Evolutionary conservation across 2,113 vertebrate species (phyloP).

Genomic region (Noctilio leporinus): DNA sequence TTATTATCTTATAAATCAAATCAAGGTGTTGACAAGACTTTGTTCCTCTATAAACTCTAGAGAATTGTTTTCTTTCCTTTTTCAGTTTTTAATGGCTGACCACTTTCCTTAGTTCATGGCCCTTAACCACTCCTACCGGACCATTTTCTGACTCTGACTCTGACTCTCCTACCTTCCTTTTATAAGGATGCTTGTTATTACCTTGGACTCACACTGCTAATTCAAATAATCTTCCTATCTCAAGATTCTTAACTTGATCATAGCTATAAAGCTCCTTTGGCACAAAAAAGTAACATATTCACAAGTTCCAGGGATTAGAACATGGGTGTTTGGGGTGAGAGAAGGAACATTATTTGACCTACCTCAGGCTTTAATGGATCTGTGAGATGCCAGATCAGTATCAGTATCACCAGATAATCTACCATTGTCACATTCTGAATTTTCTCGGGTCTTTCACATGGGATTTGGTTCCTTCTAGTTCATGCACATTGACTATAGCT

Average conservation of each 20-base stretch:
- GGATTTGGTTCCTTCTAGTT: neutral
- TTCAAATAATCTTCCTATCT: neutral
- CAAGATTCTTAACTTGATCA: neutral
- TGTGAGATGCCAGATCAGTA: neutral
- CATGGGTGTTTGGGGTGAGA: neutral
- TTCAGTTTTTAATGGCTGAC: neutral
- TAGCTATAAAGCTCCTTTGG: neutral
- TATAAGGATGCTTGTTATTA: neutral
- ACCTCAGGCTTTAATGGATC: neutral
- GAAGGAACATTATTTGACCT: neutral
- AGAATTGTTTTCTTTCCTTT: neutral
- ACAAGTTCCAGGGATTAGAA: neutral
- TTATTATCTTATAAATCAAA: neutral
- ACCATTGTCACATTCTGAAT: neutral
- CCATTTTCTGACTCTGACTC: neutral
- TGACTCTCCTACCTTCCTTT: neutral
- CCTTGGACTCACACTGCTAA: neutral
- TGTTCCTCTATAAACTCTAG: neutral
- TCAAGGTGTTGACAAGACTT: neutral
- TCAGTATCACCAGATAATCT: neutral
- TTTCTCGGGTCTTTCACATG: neutral
- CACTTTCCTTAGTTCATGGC: neutral
- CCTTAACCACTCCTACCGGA: neutral
- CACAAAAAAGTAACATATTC: neutral
- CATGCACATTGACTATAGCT: neutral